These are phyloP conservation scores for Pitangus sulphuratus DNA, from an alignment of 2,797 vertebrate species.

Conservation along the genomic window DNA sequence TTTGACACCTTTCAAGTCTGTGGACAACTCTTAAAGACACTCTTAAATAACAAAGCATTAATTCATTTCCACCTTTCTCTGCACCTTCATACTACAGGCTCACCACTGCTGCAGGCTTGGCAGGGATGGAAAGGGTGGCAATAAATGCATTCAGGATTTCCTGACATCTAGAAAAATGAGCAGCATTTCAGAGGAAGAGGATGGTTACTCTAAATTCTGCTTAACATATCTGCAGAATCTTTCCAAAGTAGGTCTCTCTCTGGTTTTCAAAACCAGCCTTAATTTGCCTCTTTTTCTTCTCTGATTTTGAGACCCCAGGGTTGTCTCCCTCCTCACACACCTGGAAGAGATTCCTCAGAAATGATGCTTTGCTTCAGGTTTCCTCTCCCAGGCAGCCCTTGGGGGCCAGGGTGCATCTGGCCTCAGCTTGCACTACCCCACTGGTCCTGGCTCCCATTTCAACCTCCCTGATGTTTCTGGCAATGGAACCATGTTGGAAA, in stretches of 20 bases:
- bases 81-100: background rate
- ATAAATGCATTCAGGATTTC: background rate
- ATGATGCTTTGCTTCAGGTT: background rate
- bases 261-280: background rate
- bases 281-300: background rate
- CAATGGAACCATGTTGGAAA: fast-evolving
- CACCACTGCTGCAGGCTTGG: background rate
- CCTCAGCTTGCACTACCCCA: background rate
- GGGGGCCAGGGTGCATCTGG: background rate
- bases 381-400: background rate
- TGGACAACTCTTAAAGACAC: background rate
- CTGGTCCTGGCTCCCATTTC: background rate
- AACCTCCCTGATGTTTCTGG: background rate
- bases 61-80: background rate
- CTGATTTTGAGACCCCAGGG: background rate
- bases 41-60: background rate
- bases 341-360: background rate
- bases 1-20: background rate
- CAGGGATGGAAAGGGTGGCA: background rate
- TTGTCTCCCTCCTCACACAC: background rate
- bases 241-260: background rate
- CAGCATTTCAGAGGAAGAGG: background rate
- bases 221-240: background rate
- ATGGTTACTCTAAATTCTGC: background rate
- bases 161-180: background rate